A percentile compares a stretch with the other conserved stretches of the same genome.
phyloP scores from a whole-genome alignment of 2,888 invertebrate species.

The Zygaena filipendulae region DNA sequence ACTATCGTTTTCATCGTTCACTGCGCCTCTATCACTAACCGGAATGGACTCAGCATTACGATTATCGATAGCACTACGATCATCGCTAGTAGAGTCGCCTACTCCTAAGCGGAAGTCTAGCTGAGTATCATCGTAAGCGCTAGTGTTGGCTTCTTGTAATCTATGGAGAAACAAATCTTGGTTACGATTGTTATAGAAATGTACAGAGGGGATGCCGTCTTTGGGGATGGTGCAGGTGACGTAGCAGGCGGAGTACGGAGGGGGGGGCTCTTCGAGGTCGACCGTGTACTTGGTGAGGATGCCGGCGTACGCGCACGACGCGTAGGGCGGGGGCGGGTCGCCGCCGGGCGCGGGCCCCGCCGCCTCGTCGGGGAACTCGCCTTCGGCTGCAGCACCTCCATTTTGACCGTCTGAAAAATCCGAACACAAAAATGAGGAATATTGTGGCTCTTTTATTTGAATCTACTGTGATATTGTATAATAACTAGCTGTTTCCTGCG shows the following conservation, averaged over 20 bases:
- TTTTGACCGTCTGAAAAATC: neutral
- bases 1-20: too few species aligned
- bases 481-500: too few species aligned
- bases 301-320: constrained; percentile 23
- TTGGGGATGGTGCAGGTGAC: constrained; percentile 29
- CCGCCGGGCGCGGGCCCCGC: constrained; percentile 10
- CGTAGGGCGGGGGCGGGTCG: constrained; percentile 43
- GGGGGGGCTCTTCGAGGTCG: constrained; percentile 35
- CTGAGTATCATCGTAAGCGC: constrained; percentile 4
- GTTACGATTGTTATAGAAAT: constrained; percentile 21
- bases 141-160: constrained; percentile 4
- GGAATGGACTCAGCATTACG: too few species aligned
- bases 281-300: constrained; percentile 2
- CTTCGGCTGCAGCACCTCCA: too few species aligned
- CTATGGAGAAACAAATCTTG: constrained; percentile 12
- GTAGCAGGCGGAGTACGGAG: constrained; percentile 44
- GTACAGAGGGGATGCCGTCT: constrained; percentile 26
- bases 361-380: constrained; percentile 6
- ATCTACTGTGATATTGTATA: too few species aligned
- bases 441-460: too few species aligned
- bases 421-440: too few species aligned
- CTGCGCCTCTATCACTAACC: too few species aligned
- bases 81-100: too few species aligned
- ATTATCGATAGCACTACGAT: too few species aligned
- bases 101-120: too few species aligned